Evolutionary conservation across 2,888 invertebrate species (phyloP), one percentile per base, ranked within the genome.

Genomic region (Lasioglossum morio): DNA sequence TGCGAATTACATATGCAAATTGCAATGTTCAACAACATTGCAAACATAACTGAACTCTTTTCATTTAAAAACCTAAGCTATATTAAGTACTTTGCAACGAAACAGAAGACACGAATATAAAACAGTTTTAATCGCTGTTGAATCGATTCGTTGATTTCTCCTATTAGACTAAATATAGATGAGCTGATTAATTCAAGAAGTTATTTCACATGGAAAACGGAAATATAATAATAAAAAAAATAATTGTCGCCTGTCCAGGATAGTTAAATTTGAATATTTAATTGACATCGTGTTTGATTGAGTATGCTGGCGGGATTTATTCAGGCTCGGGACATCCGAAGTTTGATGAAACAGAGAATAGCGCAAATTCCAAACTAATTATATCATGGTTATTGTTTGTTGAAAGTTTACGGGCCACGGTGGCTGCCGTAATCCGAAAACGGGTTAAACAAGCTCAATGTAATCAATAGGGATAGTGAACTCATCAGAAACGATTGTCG

Each of bases 381-480:
- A 27, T 27, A 60, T n/a, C 27, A 27, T 14, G 60, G 27, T 60
- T 60, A 60, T 60, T 27, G 60, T 60, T 60, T 1, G 27, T 27
- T 60, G 27, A 4, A 27, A 60, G 60, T 60, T 60, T 60, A 14
- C 27, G 27, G 27, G 7, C 60, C 27, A 27, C 60, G 3, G 27
- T 5, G 12, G 27, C 14, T 14, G n/a, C 14, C 60, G 14, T 27
- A 60, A 60, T 60, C 12, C 27, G 60, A 27, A 60, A 60, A 60
- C 14, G 60, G 60, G 60, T 60, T 60, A 60, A 27, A 60, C 60
- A 60, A 60, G 60, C 60, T 27, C 60, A 27, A 60, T 27, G 60
- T 60, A 60, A 60, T 60, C 60, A 60, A 60, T 60, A 60, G 60
- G 60, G 60, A 60, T 60, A 60, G 60, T 27, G 60, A 60, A 60